A percentile compares a stretch with the other conserved stretches of the same genome.
phyloP scores from a whole-genome alignment of 2,797 vertebrate species.

The Fistularia tabacaria region DNA sequence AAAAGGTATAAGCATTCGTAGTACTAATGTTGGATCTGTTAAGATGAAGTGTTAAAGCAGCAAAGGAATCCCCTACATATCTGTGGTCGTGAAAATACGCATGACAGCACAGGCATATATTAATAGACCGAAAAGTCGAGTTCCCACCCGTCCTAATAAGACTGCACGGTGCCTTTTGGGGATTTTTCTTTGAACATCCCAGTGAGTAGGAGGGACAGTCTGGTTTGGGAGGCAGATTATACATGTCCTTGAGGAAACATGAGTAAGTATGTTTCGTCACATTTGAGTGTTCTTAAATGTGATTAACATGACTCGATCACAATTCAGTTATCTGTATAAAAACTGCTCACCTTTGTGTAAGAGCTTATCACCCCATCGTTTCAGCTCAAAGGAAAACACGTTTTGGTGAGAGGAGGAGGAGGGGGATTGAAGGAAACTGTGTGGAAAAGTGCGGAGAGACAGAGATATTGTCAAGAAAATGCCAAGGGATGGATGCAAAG shows the following conservation, averaged over 20 bases:
- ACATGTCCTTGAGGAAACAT: conserved; percentile 15
- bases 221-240: conserved; percentile 39
- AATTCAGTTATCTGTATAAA: conserved; percentile 23
- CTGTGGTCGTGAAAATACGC: conserved; percentile 53
- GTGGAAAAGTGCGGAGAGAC: conserved; percentile 27
- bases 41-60: conserved; percentile 31
- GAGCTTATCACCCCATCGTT: conserved; percentile 5
- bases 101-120: conserved; percentile 52
- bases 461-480: conserved; percentile 44
- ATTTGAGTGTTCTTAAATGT: conserved; percentile 27
- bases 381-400: conserved; percentile 9
- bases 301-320: conserved; percentile 35
- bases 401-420: conserved; percentile 9
- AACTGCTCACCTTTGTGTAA: conserved; percentile 11
- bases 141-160: conserved; percentile 45
- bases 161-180: conserved; percentile 26
- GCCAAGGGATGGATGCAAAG: conserved; percentile 48
- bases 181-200: conserved; percentile 36
- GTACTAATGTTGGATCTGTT: conserved; percentile 51
- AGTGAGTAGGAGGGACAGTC: conserved; percentile 29
- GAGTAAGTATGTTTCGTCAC: conserved; percentile 34
- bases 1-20: conserved; percentile 29
- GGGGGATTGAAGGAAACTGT: conserved; percentile 8
- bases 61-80: conserved; percentile 45
- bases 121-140: conserved; percentile 46